Conservation (phyloP, 2,797 vertebrate genomes). For the Sorex maritimensis region DNA sequence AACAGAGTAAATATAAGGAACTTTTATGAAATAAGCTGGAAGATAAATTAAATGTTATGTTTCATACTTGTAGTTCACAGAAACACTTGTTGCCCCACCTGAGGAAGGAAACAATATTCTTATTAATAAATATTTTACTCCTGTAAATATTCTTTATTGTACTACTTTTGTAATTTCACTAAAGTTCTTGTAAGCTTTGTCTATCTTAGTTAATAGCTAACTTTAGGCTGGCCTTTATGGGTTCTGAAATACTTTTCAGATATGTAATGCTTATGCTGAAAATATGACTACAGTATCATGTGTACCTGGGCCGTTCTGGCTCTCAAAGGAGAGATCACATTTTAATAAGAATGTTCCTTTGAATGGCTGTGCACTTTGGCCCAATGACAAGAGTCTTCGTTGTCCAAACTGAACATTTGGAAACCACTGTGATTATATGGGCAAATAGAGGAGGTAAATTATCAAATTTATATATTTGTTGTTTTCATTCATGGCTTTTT, state of each 20-base stretch:
- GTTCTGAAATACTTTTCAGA: background rate
- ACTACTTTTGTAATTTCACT: background rate
- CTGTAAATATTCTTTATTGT: background rate
- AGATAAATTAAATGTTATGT: background rate
- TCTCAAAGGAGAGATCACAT: background rate
- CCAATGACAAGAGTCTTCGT: background rate
- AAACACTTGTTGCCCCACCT: background rate
- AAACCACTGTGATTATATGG: background rate
- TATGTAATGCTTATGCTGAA: background rate
- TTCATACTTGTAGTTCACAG: background rate
- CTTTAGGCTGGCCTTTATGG: background rate
- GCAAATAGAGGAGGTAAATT: constrained; percentile 25
- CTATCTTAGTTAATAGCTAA: constrained; percentile 34
- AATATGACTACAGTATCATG: background rate
- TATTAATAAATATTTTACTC: background rate
- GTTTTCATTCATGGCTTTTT: constrained; percentile 24
- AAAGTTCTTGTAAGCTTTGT: background rate
- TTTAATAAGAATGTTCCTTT: background rate
- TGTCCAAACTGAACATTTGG: background rate
- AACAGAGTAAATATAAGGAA: background rate
- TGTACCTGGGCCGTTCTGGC: background rate
- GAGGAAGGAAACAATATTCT: background rate
- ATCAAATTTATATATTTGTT: constrained; percentile 24
- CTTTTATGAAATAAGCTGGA: background rate
- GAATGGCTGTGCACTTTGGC: background rate